Base-by-base conservation (phyloP, 2,113 vertebrate genomes). In the Oncorhynchus masou region DNA sequence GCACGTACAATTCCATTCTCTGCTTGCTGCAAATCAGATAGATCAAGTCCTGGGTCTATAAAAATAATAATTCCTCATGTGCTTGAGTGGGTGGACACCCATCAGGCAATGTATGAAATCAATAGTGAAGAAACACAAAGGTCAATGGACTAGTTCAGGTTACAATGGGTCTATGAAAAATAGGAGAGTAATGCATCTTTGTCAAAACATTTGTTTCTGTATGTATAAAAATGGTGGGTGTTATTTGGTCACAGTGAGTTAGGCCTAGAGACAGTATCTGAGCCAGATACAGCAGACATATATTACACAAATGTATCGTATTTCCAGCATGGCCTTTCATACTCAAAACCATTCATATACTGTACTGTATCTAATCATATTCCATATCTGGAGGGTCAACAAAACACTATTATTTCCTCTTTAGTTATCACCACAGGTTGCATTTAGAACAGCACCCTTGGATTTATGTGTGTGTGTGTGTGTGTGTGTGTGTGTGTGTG, bases 31-130 rank as follows among this genome's bases (percentile, higher is more conserved):
- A 78, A 76, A 78, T 77, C 73, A 64, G 19, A 70, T 22, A 13
- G 19, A 62, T 13, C 8, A 11, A 74, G 19, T 15, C 29, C 29
- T 3, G 5, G 39, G 22, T 75, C 68, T 31, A 74, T 75, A 71
- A 76, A 76, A 51, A 71, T 22, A 29, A 51, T 4, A 3, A 49
- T n/a, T 27, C 31, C 74, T 76, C 75, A 81, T 59, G 81, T 84
- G 82, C 59, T 59, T 3, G 27, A 48, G 84, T 84, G 81, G 83
- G 84, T 62, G 59, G 57, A 54, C 4, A 59, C 16, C 65, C 79
- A 70, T 64, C 73, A 72, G 78, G 79, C 74, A 77, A 64, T 79
- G 86, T 4, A 71, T 68, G 64, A 54, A 84, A 88, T 88, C 79
- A 76, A 83, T 88, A 87, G 77, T 75, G 74, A 48, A 74, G 54